Conservation (phyloP, 53 echinoderm and acorn worm species). For the Glandiceps talaboti region DNA sequence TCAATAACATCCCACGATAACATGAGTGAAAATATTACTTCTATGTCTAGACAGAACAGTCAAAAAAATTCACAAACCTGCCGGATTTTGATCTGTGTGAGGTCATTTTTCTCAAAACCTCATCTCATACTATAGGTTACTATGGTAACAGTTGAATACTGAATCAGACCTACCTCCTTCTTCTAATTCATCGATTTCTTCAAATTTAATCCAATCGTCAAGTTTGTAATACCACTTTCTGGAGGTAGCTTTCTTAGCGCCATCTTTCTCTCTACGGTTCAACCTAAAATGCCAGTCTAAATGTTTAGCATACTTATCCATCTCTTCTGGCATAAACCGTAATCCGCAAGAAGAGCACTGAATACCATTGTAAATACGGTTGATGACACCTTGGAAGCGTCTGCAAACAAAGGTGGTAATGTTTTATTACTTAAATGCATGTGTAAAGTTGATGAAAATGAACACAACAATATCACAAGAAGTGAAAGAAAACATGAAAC, state of each 20-base stretch:
- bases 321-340: conserved; percentile 73
- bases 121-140: too few relatives aligned
- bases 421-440: too few relatives aligned
- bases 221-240: conserved; percentile 83
- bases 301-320: conserved; percentile 92
- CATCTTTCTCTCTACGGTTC: conserved; percentile 76
- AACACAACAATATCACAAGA: too few relatives aligned
- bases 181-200: conserved; percentile 73
- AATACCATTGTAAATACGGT: conserved; percentile 69
- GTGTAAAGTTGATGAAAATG: background rate
- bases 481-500: too few relatives aligned
- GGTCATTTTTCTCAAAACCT: too few relatives aligned
- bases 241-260: conserved; percentile 58
- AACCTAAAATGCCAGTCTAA: conserved; percentile 98
- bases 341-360: conserved; percentile 93
- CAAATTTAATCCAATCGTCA: conserved; percentile 85
- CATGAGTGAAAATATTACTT: too few relatives aligned
- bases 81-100: too few relatives aligned
- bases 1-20: too few relatives aligned
- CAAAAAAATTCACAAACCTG: too few relatives aligned
- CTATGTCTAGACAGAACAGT: too few relatives aligned
- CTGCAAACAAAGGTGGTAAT: too few relatives aligned
- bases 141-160: too few relatives aligned
- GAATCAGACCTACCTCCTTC: conserved; percentile 38
- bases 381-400: conserved; percentile 67